These are phyloP conservation scores for Amiota minor DNA, from an alignment of 2,888 invertebrate genomes.

Conservation along the genomic window DNA sequence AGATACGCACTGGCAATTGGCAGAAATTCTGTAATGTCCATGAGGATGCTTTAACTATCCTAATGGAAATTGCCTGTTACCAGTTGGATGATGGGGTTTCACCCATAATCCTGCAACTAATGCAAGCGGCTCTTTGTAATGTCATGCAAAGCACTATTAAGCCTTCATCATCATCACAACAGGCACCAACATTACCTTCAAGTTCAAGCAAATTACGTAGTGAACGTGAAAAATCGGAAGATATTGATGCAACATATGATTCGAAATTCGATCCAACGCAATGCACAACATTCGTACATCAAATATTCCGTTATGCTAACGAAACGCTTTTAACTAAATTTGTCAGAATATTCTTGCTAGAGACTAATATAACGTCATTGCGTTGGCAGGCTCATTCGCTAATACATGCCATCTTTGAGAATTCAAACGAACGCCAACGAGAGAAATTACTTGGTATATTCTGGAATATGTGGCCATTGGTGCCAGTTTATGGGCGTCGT, in stretches of 20 bases:
- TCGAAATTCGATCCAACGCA: slow-evolving; percentile 80
- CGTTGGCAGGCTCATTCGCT: slow-evolving; percentile 97
- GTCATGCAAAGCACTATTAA: slow-evolving; percentile 57
- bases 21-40: slow-evolving; percentile 88
- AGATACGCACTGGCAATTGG: slow-evolving; percentile 94
- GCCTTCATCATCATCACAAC: slow-evolving; percentile 26
- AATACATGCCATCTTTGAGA: slow-evolving; percentile 87
- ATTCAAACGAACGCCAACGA: slow-evolving; percentile 85
- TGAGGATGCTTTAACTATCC: slow-evolving; percentile 83
- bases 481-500: slow-evolving; percentile 92
- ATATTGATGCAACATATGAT: slow-evolving; percentile 77
- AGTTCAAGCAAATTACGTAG: slow-evolving; percentile 73
- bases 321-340: slow-evolving; percentile 77
- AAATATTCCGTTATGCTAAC: slow-evolving; percentile 79
- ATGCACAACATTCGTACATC: slow-evolving; percentile 80
- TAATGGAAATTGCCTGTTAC: slow-evolving; percentile 86
- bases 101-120: slow-evolving; percentile 89
- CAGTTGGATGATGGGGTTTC: slow-evolving; percentile 92
- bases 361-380: slow-evolving; percentile 92
- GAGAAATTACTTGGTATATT: slow-evolving; percentile 85
- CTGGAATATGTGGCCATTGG: slow-evolving; percentile 93
- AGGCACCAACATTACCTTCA: slow-evolving; percentile 35
- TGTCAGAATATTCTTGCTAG: slow-evolving; percentile 90
- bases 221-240: slow-evolving; percentile 81
- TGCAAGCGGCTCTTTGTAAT: slow-evolving; percentile 90